phyloP scores from a whole-genome alignment of 1,140 invertebrate genomes.

The Chymomyza costata region DNA sequence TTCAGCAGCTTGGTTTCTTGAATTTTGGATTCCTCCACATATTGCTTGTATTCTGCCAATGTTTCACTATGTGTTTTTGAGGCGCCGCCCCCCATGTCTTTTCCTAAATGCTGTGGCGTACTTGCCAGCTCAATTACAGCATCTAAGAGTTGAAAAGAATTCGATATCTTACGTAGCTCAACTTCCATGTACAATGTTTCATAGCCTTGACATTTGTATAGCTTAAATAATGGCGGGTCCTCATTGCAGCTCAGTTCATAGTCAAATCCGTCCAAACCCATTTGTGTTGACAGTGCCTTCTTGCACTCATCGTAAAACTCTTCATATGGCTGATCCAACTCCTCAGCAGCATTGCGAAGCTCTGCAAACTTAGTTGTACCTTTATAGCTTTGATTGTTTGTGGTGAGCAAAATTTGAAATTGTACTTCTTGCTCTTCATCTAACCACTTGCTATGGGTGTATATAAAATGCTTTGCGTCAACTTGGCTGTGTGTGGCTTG shows the following conservation, averaged over 20 bases:
- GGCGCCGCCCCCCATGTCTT: not conserved
- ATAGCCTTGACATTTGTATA: slow-evolving; percentile 46
- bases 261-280: slow-evolving; percentile 45
- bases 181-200: slow-evolving; percentile 49
- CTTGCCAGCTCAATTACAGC: slow-evolving; percentile 30
- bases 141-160: slow-evolving; percentile 38
- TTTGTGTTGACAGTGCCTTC: slow-evolving; percentile 36
- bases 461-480: slow-evolving; percentile 54
- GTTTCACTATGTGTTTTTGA: slow-evolving; percentile 5
- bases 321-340: slow-evolving; percentile 30
- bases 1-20: slow-evolving; percentile 24
- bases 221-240: slow-evolving; percentile 30
- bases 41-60: slow-evolving; percentile 36
- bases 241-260: slow-evolving; percentile 40
- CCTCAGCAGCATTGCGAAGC: slow-evolving; percentile 28
- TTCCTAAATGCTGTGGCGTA: not conserved
- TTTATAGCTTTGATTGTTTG: slow-evolving; percentile 25
- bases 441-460: slow-evolving; percentile 37
- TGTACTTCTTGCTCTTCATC: slow-evolving; percentile 42
- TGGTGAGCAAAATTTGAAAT: slow-evolving; percentile 20
- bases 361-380: slow-evolving; percentile 36
- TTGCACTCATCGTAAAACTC: slow-evolving; percentile 43
- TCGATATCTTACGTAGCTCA: slow-evolving; percentile 28
- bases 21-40: slow-evolving; percentile 19
- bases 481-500: slow-evolving; percentile 44